Percentiles rank a stretch among this genome's conserved stretches.
Conservation (phyloP, 1,140 invertebrate species). For the Microvelia longipes region DNA sequence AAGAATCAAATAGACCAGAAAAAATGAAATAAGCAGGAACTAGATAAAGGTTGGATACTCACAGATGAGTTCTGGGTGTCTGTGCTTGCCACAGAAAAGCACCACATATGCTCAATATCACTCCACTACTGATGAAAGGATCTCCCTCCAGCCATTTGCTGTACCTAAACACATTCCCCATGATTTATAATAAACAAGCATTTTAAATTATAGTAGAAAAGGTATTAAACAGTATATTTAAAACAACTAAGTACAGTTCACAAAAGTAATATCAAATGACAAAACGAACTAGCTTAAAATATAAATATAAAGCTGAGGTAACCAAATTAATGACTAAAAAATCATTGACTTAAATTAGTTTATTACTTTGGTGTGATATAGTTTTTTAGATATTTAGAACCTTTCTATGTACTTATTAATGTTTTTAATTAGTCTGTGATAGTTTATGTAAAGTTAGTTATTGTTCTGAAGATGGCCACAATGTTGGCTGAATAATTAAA, state of each 20-base stretch:
- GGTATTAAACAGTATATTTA: neutral
- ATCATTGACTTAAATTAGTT: neutral
- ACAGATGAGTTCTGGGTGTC: constrained; percentile 27
- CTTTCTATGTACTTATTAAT: no score
- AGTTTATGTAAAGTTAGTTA: no score
- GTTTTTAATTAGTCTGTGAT: no score
- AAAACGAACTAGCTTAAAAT: neutral
- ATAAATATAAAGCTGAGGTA: neutral
- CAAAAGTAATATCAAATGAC: neutral
- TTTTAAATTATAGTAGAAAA: neutral
- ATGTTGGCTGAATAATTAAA: no score
- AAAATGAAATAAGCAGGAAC: no score
- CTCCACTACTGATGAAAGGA: constrained; percentile 26
- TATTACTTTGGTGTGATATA: no score
- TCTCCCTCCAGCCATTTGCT: constrained; percentile 29
- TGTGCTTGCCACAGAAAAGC: constrained; percentile 27
- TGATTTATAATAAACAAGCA: neutral
- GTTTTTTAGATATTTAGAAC: no score
- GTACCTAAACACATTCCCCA: constrained; percentile 25
- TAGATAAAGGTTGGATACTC: constrained; percentile 21
- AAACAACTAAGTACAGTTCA: no score
- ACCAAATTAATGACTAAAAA: neutral
- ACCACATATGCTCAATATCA: constrained; percentile 28
- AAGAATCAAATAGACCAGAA: neutral
- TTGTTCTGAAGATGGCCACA: no score